Evolutionary conservation across 2,888 invertebrate genomes (phyloP).

Genomic region (Drosophila nigricruria): DNA sequence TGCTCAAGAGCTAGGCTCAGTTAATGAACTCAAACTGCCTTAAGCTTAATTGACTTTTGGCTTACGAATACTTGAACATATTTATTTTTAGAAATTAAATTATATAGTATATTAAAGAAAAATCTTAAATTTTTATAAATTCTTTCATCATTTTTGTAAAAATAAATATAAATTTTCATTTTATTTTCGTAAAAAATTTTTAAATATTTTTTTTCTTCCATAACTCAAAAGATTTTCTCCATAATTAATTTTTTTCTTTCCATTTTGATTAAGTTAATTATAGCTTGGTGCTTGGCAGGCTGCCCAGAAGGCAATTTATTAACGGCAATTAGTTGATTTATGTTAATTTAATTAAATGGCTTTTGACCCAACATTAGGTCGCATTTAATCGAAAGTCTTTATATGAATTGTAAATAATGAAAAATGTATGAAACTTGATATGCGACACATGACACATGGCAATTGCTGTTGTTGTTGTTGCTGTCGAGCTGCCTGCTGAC

Average conservation of each 20-base stretch:
- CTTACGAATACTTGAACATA: background rate
- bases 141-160: background rate
- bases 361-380: slow-evolving; percentile 49
- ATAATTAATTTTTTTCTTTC: slow-evolving; percentile 7
- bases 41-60: slow-evolving; percentile 8
- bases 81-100: background rate
- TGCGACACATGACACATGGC: slow-evolving; percentile 52
- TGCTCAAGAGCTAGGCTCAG: background rate
- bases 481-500: slow-evolving; percentile 37
- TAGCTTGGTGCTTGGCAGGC: slow-evolving; percentile 19
- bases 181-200: background rate
- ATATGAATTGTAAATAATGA: slow-evolving; percentile 31
- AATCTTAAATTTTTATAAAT: background rate
- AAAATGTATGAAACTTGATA: slow-evolving; percentile 44
- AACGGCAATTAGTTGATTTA: slow-evolving; percentile 66
- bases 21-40: slow-evolving; percentile 16
- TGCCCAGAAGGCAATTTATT: slow-evolving; percentile 56
- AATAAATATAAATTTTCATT: background rate
- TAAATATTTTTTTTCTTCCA: background rate
- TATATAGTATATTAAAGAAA: background rate
- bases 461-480: slow-evolving; percentile 24
- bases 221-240: background rate
- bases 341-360: slow-evolving; percentile 59
- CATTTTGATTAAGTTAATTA: slow-evolving; percentile 64
- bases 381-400: slow-evolving; percentile 31